Conservation (phyloP, 1,140 invertebrate genomes). For the Lycorma delicatula region DNA sequence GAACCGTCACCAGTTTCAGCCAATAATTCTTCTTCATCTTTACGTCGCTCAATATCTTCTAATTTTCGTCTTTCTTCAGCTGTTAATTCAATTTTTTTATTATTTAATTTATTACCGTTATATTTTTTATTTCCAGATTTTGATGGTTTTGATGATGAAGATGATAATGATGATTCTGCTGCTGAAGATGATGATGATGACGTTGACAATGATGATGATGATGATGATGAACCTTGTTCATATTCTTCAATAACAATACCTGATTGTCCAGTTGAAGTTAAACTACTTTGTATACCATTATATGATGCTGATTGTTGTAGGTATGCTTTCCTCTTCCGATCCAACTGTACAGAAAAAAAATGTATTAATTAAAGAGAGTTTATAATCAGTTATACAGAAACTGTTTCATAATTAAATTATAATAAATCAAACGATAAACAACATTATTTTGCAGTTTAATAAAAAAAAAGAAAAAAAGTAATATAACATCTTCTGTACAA, state of each 20-base stretch:
- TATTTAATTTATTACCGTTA: background rate
- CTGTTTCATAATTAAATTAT: too few species aligned
- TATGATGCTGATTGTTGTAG: slow-evolving; percentile 25
- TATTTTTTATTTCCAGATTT: background rate
- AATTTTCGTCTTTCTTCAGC: slow-evolving; percentile 22
- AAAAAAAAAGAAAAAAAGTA: too few species aligned
- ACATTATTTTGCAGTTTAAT: too few species aligned
- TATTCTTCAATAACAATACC: background rate
- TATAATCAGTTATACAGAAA: too few species aligned
- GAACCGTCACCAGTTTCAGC: slow-evolving; percentile 15
- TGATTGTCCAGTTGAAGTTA: slow-evolving; percentile 15
- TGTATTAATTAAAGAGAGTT: too few species aligned
- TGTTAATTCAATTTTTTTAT: slow-evolving; percentile 11
- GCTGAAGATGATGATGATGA: slow-evolving; percentile 61
- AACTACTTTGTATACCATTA: slow-evolving; percentile 15
- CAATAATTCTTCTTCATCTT: slow-evolving; percentile 19
- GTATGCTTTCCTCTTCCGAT: slow-evolving; percentile 27
- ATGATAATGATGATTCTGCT: slow-evolving; percentile 38
- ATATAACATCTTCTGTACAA: too few species aligned
- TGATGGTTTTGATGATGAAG: slow-evolving; percentile 17
- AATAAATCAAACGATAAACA: too few species aligned
- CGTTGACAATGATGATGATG: background rate
- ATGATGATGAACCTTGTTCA: slow-evolving; percentile 8
- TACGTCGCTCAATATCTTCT: slow-evolving; percentile 17
- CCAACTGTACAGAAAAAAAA: slow-evolving; percentile 26